Conservation (phyloP, 2,113 vertebrate species). For the Microcebus griseorufus region DNA sequence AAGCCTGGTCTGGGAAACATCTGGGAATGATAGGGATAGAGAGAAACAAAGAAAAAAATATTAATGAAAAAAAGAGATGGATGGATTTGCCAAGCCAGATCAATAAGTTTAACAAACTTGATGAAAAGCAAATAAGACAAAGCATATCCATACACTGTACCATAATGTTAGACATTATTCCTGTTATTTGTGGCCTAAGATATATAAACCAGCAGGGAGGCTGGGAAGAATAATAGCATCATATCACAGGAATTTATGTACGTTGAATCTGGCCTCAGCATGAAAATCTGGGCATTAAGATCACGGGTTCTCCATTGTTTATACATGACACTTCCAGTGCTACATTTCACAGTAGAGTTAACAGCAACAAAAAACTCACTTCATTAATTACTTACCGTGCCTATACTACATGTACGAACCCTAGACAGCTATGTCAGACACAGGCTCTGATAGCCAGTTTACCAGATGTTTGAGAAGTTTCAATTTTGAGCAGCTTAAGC, state of each 20-base stretch:
- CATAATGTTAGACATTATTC: not conserved
- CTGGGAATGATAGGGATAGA: not conserved
- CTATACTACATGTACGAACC: not conserved
- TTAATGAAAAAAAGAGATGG: not conserved
- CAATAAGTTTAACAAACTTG: not conserved
- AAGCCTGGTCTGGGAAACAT: not conserved
- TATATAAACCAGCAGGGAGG: not conserved
- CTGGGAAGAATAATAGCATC: not conserved
- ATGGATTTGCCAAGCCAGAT: not conserved
- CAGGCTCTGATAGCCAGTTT: not conserved
- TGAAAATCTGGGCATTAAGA: not conserved
- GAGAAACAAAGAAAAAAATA: not conserved
- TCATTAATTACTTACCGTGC: not conserved
- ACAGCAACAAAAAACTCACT: not conserved
- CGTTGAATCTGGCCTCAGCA: not conserved
- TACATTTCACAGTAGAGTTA: not conserved
- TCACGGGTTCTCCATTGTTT: not conserved
- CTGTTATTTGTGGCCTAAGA: not conserved
- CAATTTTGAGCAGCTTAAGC: not conserved
- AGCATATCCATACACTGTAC: not conserved
- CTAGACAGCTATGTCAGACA: not conserved
- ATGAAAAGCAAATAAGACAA: not conserved
- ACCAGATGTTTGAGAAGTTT: not conserved
- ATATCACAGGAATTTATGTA: not conserved
- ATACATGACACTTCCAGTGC: not conserved